These are phyloP conservation scores for Cancer borealis DNA, from an alignment of 2,888 invertebrate species.

Conservation along the genomic window DNA sequence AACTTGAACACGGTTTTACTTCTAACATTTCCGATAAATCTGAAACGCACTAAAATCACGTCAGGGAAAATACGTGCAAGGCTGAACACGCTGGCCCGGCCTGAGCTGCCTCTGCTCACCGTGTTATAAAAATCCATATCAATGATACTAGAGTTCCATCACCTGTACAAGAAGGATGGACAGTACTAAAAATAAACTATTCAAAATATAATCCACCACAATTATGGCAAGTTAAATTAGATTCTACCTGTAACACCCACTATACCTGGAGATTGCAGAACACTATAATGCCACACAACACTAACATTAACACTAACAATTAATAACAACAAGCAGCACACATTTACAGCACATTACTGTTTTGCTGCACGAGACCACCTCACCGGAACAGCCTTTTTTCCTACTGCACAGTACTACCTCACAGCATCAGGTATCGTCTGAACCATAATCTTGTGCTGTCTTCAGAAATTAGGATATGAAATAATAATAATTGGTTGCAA, in stretches of 20 bases:
- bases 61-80: background rate
- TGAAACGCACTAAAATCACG: background rate
- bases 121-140: background rate
- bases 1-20: background rate
- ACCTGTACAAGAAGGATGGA: background rate
- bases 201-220: background rate
- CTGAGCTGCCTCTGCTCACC: background rate
- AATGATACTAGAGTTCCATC: background rate
- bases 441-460: background rate
- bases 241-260: background rate
- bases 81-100: background rate
- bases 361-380: background rate
- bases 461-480: background rate
- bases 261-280: background rate
- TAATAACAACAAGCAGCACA: too few relatives aligned
- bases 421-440: background rate
- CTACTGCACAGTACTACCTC: background rate
- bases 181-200: background rate
- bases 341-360: background rate
- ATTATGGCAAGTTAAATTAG: background rate
- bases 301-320: too few relatives aligned
- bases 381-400: background rate
- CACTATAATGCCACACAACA: background rate
- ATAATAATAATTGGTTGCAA: background rate
- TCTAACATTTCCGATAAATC: background rate